Conservation (phyloP, 2,888 invertebrate genomes). For the Melikaiella ostensackeni region DNA sequence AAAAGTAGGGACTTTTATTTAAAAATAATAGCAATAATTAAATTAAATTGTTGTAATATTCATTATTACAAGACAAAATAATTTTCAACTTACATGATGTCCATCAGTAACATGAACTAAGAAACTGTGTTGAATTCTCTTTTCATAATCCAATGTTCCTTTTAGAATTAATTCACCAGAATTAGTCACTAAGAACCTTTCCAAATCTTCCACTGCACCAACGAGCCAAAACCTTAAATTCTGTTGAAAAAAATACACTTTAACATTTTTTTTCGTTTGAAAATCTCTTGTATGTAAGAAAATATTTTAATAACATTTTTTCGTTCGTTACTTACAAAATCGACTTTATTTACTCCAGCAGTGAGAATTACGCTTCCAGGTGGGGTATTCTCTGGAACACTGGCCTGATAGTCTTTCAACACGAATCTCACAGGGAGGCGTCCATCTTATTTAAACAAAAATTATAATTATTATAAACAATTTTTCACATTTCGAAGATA, state of each 20-base stretch:
- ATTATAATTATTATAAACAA: not conserved
- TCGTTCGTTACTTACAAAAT: constrained; percentile 64
- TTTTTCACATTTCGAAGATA: not conserved
- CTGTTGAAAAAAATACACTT: constrained; percentile 69
- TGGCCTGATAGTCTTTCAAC: constrained; percentile 84
- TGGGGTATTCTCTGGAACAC: constrained; percentile 87
- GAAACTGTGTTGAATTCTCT: constrained; percentile 84
- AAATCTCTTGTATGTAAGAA: constrained; percentile 29
- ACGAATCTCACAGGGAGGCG: constrained; percentile 82
- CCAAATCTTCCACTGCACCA: constrained; percentile 85
- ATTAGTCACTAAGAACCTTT: constrained; percentile 87
- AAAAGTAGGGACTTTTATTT: too few species aligned
- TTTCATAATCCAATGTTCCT: constrained; percentile 88
- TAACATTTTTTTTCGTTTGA: not conserved
- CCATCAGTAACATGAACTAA: constrained; percentile 91
- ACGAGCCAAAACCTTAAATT: constrained; percentile 86
- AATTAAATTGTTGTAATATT: not conserved
- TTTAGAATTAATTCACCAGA: constrained; percentile 89
- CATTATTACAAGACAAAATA: constrained; percentile 6
- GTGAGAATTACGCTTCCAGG: constrained; percentile 86
- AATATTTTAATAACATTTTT: constrained; percentile 36
- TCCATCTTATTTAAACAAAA: constrained; percentile 60
- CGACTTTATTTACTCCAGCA: constrained; percentile 78
- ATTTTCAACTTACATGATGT: constrained; percentile 79
- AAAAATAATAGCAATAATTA: too few species aligned